These are phyloP conservation scores for Drosophila kurseongensis DNA, from an alignment of 1,140 invertebrate genomes.

Conservation along the genomic window DNA sequence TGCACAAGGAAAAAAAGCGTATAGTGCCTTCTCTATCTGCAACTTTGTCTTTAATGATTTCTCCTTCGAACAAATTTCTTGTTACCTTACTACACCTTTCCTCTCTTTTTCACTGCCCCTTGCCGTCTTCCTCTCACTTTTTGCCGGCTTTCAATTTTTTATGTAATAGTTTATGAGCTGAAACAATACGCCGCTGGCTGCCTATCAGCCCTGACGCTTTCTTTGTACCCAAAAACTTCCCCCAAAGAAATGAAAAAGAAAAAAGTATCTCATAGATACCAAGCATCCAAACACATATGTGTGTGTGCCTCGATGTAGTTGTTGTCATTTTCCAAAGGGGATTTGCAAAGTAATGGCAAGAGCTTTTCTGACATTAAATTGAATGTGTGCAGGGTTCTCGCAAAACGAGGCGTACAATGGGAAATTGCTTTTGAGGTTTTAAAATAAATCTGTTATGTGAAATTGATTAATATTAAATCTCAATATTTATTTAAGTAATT, in stretches of 20 bases:
- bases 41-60: conserved; percentile 69
- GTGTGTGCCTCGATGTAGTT: not conserved
- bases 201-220: conserved; percentile 50
- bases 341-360: conserved; percentile 30
- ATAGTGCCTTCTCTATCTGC: conserved; percentile 13
- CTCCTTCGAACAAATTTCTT: conserved; percentile 77
- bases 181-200: conserved; percentile 57
- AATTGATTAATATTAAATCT: not conserved
- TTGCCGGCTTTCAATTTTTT: conserved; percentile 61
- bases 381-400: conserved; percentile 18
- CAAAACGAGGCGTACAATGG: not conserved
- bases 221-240: conserved; percentile 47
- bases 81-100: conserved; percentile 44
- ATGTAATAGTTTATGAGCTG: conserved; percentile 68
- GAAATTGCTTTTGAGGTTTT: not conserved
- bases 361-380: conserved; percentile 43
- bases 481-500: too few relatives aligned
- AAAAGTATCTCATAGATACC: conserved; percentile 45
- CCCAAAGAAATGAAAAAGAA: conserved; percentile 13
- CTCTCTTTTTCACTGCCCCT: conserved; percentile 6
- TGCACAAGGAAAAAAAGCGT: conserved; percentile 7
- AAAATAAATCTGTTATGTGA: not conserved
- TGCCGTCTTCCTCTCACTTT: conserved; percentile 16
- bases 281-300: conserved; percentile 23
- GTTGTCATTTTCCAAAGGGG: conserved; percentile 19